Conservation (phyloP, 2,113 vertebrate species). For the Aspidoscelis tigris region DNA sequence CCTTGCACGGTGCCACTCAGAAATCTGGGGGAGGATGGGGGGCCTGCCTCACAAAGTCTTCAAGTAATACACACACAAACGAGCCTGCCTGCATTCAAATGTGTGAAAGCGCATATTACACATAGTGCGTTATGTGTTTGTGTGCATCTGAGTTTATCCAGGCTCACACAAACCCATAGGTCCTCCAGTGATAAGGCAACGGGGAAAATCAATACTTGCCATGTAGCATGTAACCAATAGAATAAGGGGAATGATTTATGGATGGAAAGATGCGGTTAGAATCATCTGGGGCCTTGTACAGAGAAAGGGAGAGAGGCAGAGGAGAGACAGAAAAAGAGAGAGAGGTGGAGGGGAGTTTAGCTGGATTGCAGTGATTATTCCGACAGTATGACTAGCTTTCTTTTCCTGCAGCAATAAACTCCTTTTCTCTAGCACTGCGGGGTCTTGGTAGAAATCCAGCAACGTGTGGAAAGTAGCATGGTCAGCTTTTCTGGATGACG, state of each 20-base stretch:
- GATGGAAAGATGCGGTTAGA: conserved; percentile 89
- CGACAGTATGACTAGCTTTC: conserved; percentile 74
- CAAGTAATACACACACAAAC: not conserved
- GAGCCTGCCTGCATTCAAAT: not conserved
- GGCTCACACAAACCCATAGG: conserved; percentile 85
- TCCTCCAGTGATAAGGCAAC: conserved; percentile 89
- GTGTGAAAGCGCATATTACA: not conserved
- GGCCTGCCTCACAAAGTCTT: not conserved
- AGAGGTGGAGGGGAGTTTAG: conserved; percentile 66
- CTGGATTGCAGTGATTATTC: conserved; percentile 81
- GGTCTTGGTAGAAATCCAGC: conserved; percentile 73
- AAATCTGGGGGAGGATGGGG: not conserved
- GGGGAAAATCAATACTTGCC: conserved; percentile 96
- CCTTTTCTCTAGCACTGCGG: conserved; percentile 75
- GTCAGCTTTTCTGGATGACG: conserved; percentile 85
- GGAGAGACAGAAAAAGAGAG: conserved; percentile 71
- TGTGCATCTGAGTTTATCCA: conserved; percentile 49
- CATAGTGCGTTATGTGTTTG: not conserved
- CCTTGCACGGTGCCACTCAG: not conserved
- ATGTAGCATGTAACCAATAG: conserved; percentile 96
- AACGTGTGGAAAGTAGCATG: conserved; percentile 80
- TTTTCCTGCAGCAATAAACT: conserved; percentile 77
- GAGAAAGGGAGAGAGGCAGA: conserved; percentile 75
- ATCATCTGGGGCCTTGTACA: conserved; percentile 88
- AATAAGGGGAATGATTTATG: conserved; percentile 99